Evolutionary conservation across 2,797 vertebrate genomes (phyloP).

Genomic region (Pangasius sanitwongsei): DNA sequence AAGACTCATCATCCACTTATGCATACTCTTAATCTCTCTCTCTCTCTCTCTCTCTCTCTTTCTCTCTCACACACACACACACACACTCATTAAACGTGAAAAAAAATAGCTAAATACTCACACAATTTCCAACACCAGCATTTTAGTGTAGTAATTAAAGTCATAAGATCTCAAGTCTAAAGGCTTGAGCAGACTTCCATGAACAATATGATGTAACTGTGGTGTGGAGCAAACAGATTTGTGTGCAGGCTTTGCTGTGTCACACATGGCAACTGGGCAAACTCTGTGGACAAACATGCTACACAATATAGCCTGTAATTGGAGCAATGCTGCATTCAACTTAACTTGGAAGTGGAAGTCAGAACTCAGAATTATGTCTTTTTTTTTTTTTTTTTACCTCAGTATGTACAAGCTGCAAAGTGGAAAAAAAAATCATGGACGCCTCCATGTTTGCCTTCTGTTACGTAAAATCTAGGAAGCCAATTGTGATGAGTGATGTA

Average conservation of each 20-base stretch:
- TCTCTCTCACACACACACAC: background rate
- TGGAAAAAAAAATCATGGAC: background rate
- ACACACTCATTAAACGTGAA: background rate
- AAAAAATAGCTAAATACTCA: background rate
- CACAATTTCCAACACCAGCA: background rate
- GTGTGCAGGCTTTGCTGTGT: background rate
- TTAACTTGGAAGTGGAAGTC: background rate
- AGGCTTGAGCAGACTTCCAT: background rate
- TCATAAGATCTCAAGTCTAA: background rate
- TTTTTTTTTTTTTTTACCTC: background rate
- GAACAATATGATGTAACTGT: background rate
- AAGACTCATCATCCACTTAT: conserved; percentile 20
- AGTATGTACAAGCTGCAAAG: background rate
- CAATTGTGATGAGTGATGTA: background rate
- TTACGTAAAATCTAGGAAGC: background rate
- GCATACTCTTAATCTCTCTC: background rate
- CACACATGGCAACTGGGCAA: background rate
- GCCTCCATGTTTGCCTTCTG: background rate
- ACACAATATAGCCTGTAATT: background rate
- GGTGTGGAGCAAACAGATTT: background rate
- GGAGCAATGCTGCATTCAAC: background rate
- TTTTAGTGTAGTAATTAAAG: background rate
- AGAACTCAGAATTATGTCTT: background rate
- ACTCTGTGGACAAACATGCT: background rate
- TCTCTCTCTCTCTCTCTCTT: conserved; percentile 9